Base-by-base conservation (phyloP, 2,888 invertebrate species). In the Halictus ligatus region DNA sequence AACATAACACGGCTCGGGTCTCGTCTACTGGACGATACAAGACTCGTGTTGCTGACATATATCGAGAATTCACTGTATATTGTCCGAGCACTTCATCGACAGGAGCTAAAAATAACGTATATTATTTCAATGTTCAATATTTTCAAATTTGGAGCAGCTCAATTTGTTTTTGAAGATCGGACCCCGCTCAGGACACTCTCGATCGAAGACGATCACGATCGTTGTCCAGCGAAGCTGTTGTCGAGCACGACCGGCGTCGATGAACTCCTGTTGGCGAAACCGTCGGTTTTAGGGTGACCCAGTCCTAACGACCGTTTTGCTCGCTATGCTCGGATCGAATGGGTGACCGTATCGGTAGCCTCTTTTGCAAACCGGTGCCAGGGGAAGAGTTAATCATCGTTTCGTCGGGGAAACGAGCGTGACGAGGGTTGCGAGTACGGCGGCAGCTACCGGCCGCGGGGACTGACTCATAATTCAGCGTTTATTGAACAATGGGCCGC, bases 401-500 rank as follows among this genome's bases (percentile, higher is more conserved):
- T 72, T 79, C 76, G 75, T 72, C 29, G 35, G 35, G 18, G 69
- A 43, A 46, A 64, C 35, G 67, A 54, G 74, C 77, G 71, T 40
- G n/a, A 40, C 18, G 25, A 69, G 75, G 21, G 54, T 67, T 79
- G 54, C 67, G 58, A 29, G 85, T 80, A 18, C 80, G 80, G 80
- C 82, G 84, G 75, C 29, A 67, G 77, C 77, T 64, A 86, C 74
- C 78, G 64, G 35, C 58, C 25, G 8, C 60, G 43, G 79, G 83
- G 83, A 85, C 89, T 91, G 89, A 91, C 92, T 93, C 91, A 93
- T 93, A 93, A 93, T 93, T 94, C 90, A 92, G 81, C 89, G 89
- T 89, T 92, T 94, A 94, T 94, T 91, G 94, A 93, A 93, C 94
- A 94, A 92, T 90, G 89, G 86, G 83, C 78, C 80, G 87, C 29